Evolutionary conservation across 2,797 vertebrate genomes (phyloP).

Genomic region (Sebastes baramenuke): DNA sequence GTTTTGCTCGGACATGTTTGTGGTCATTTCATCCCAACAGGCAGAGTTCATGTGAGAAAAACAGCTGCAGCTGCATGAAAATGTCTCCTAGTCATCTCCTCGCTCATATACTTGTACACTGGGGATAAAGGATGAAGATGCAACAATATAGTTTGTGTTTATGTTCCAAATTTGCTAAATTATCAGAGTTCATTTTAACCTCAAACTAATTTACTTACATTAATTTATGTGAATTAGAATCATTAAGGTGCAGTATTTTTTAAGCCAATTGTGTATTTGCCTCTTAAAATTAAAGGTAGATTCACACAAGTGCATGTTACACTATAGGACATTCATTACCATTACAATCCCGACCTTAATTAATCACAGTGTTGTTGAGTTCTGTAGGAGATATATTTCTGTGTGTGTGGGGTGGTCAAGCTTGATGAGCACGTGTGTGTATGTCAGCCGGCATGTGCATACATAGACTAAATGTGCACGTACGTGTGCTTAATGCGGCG

Average conservation of each 20-base stretch:
- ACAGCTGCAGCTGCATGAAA: conserved; percentile 31
- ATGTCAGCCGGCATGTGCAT: conserved; percentile 4
- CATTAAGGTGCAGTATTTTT: not conserved
- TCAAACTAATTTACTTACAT: not conserved
- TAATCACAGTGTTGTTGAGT: conserved; percentile 11
- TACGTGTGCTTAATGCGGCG: not conserved
- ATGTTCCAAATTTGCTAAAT: not conserved
- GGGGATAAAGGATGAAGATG: not conserved
- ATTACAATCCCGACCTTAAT: not conserved
- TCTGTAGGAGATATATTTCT: conserved; percentile 1
- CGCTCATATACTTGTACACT: not conserved
- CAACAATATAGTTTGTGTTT: not conserved
- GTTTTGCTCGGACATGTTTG: conserved; percentile 37
- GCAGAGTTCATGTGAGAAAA: conserved; percentile 20
- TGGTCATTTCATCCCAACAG: conserved; percentile 39
- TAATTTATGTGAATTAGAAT: not conserved
- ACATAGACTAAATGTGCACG: not conserved
- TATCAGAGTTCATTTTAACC: not conserved
- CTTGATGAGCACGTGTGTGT: conserved; percentile 20
- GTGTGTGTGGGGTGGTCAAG: conserved; percentile 1
- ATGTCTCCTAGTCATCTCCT: conserved; percentile 23
- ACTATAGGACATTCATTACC: not conserved
- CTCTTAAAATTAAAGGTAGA: not conserved
- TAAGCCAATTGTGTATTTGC: not conserved
- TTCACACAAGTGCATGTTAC: not conserved